Base-by-base conservation (phyloP, 2,888 invertebrate genomes). In the Cynaeus angustus region DNA sequence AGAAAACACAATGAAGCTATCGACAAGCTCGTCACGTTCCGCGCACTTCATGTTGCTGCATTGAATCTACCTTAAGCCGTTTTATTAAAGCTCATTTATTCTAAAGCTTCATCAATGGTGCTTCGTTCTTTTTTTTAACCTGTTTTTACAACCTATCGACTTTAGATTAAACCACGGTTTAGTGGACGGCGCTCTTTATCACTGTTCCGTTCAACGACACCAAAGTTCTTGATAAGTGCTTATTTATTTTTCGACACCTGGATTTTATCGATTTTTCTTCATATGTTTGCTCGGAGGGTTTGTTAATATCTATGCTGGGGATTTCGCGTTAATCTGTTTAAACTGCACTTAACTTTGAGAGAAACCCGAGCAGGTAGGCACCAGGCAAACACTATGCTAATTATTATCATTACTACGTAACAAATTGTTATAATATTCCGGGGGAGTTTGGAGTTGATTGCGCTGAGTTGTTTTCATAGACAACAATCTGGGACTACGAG, bases 21-120 rank as follows among this genome's bases (percentile, higher is more conserved):
- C 75, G 73, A 73, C 73, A 80, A 70, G 66, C 77, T 55, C 66
- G 75, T 80, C 80, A 81, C 80, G 80, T 79, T 73, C 76, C 71
- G 76, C 74, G 75, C 77, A 78, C 79, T 79, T 73, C 75, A 79
- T 79, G 79, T 79, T 74, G 67, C 75, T 72, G 77, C 77, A 78
- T 78, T 75, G 78, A 77, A 79, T 77, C 76, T 75, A 79, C 76
- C 79, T 79, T 78, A 74, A 80, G 77, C 79, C 77, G 74, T 81
- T 79, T 80, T 79, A 79, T 79, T 78, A 78, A 80, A 80, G 75
- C 77, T 78, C 79, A 79, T 80, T 80, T 80, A 80, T 79, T 79
- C 75, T 72, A 74, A 75, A 75, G 78, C 79, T 79, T 79, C 79
- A 79, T 80, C 79, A 76, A 75, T 69, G 74, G 67, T 58, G 74